Percentiles rank a stretch among this genome's conserved stretches.
Evolutionary conservation across 2,113 vertebrate species (phyloP).

Genomic region (Corythoichthys haematopterus): DNA sequence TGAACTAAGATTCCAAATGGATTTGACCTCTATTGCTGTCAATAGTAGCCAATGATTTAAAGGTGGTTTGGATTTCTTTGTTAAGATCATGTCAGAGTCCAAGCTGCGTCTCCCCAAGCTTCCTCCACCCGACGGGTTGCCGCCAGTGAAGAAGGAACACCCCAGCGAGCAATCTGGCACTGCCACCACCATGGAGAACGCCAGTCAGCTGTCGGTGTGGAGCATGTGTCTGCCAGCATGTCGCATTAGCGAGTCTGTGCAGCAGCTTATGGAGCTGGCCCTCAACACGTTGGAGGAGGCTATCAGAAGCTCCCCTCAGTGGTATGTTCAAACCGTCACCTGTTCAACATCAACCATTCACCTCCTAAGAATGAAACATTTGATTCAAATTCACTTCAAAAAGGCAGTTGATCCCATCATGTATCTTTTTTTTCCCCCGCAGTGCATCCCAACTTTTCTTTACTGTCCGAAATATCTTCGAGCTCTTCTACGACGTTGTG

Average conservation of each 20-base stretch:
- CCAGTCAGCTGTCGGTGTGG: slow-evolving; percentile 70
- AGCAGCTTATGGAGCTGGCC: slow-evolving; percentile 86
- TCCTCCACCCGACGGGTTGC: slow-evolving; percentile 55
- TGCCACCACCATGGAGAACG: slow-evolving; percentile 61
- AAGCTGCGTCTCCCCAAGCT: slow-evolving; percentile 74
- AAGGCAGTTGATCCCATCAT: background rate
- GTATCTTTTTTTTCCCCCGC: slow-evolving; percentile 12
- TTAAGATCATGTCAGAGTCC: slow-evolving; percentile 81
- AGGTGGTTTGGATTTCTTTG: background rate
- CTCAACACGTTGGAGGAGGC: slow-evolving; percentile 86
- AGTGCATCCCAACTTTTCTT: slow-evolving; percentile 91
- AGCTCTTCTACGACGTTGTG: slow-evolving; percentile 94
- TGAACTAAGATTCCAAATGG: too few relatives aligned
- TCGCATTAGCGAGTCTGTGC: slow-evolving; percentile 86
- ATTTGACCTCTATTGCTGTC: too few relatives aligned
- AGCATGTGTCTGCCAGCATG: slow-evolving; percentile 83
- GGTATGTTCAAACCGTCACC: slow-evolving; percentile 64
- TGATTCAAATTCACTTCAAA: background rate
- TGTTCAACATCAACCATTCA: background rate
- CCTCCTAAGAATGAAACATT: background rate
- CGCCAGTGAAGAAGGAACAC: slow-evolving; percentile 40
- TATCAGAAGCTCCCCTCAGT: slow-evolving; percentile 81
- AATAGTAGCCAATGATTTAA: too few relatives aligned
- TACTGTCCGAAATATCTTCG: slow-evolving; percentile 91
- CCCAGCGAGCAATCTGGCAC: slow-evolving; percentile 14